Base-by-base conservation (phyloP, 2,113 vertebrate genomes). In the Gadus macrocephalus region DNA sequence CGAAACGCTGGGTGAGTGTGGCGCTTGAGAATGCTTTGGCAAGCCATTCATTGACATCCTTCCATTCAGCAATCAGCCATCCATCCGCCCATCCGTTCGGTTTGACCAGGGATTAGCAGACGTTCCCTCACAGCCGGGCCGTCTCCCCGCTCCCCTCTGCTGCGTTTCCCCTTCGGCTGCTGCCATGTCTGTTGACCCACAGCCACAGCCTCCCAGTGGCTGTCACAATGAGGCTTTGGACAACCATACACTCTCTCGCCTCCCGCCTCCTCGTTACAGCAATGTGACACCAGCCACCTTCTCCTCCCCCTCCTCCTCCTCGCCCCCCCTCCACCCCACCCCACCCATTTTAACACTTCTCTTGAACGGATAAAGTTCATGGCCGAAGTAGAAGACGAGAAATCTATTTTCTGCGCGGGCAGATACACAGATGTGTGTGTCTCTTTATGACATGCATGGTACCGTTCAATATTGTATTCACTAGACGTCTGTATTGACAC, bases 221-320 rank as follows among this genome's bases (percentile, higher is more conserved):
- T 35, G 67, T 71, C 78, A 67, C 38, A 56, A 53, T 8, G 35
- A 55, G 63, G 63, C 42, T 72, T 74, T 83, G 78, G 12, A 81
- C 71, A 69, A 81, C 42, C 53, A 70, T 25, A 28, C 61, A 56
- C 42, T 14, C 15, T 58, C 55, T 5, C 3, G 8, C 55, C 60
- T 35, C 49, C 20, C 65, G 3, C 65, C 42, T 27, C 20, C 59
- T 69, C 68, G 31, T 17, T 49, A 31, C 28, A 58, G 16, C 53
- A 25, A 15, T 12, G n/a, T 49, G 9, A 35, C 28, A 53, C 11
- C 5, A 49, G 17, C 42, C 38, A 49, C 14, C 1, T 66, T 16
- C 16, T n/a, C 55, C 42, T 7, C n/a, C 15, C 15, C 55, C n/a
- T 16, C 55, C 9, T 3, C 15, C 5, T 25, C 25, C 25, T 25